Base-by-base conservation (phyloP, 2,888 invertebrate species). In the Siphlonurus alternatus region DNA sequence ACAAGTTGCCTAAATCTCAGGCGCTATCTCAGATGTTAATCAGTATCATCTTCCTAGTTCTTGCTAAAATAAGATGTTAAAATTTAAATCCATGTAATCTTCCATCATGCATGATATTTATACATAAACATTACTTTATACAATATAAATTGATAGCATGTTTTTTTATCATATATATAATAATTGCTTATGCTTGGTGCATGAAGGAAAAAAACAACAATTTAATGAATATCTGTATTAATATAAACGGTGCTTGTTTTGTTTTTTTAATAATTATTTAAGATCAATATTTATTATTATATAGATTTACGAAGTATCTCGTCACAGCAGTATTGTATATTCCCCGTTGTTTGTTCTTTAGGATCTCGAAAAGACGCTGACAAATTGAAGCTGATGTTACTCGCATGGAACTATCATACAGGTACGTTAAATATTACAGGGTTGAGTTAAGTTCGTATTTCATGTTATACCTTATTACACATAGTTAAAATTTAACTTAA, bases 371-470 rank as follows among this genome's bases (percentile, higher is more conserved):
- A 89, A 83, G 89, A 89, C 76, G 87, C 87, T 73, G 89, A 89
- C 81, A 89, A 89, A 81, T 82, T 89, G 80, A 89, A 89, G 82
- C 82, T 88, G 80, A 89, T 89, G 88, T 83, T 89, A 78, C 83
- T 89, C 75, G 89, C 89, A 74, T 89, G 89, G 89, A 89, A 89
- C 83, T 62, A 65, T 54, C 65, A 65, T 38, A 61, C 64, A 64
- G 64, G 64, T 64, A 64, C 25, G 64, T 60, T 64, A 24, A n/a
- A n/a, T n/a, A n/a, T n/a, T n/a, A n/a, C n/a, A n/a, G n/a, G n/a
- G n/a, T n/a, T n/a, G n/a, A n/a, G 56, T 53, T 59, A 56, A 25
- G 19, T 23, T 25, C n/a, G 53, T n/a, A n/a, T n/a, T 51, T 51
- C n/a, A 15, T n/a, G n/a, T 15, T 15, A 51, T 10, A 51, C n/a